Percentiles rank a stretch among this genome's conserved stretches.
phyloP scores from a whole-genome alignment of 2,888 invertebrate species.

The Lasioglossum morio region DNA sequence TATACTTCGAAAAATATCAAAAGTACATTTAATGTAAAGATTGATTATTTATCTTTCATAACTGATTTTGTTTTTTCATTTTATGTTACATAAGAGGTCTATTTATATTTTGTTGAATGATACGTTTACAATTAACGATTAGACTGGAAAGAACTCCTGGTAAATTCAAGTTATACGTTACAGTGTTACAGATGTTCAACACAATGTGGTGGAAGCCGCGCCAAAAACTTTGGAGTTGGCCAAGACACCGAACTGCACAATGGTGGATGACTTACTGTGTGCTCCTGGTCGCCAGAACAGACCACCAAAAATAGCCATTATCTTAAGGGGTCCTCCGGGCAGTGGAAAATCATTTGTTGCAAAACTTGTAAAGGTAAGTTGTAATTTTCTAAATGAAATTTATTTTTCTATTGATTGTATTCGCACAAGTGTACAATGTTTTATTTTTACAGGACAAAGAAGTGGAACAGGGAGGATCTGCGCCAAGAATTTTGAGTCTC shows the following conservation, averaged over 20 bases:
- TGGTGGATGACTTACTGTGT: conserved; percentile 93
- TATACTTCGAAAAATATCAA: conserved; percentile 3
- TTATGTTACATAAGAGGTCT: conserved; percentile 18
- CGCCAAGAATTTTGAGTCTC: conserved; percentile 96
- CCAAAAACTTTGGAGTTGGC: conserved; percentile 80
- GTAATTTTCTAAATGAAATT: conserved; percentile 14
- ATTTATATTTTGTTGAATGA: conserved; percentile 20
- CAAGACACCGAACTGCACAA: conserved; percentile 85
- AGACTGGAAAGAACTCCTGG: conserved; percentile 24
- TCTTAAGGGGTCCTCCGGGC: conserved; percentile 96
- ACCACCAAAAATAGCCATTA: conserved; percentile 93
- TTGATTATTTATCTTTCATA: conserved; percentile 15
- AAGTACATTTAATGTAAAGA: conserved; percentile 8
- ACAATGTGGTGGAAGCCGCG: conserved; percentile 69
- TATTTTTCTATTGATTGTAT: neutral
- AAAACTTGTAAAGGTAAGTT: conserved; percentile 92
- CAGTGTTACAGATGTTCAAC: conserved; percentile 71
- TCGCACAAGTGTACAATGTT: neutral
- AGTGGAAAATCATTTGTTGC: conserved; percentile 97
- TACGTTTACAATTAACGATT: neutral
- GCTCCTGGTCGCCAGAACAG: conserved; percentile 92
- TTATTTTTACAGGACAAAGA: conserved; percentile 87
- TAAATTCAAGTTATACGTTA: conserved; percentile 57
- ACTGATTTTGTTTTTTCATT: conserved; percentile 32
- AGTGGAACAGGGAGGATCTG: conserved; percentile 93